Base-by-base conservation (phyloP, 2,113 vertebrate genomes). In the Semnornis frantzii region DNA sequence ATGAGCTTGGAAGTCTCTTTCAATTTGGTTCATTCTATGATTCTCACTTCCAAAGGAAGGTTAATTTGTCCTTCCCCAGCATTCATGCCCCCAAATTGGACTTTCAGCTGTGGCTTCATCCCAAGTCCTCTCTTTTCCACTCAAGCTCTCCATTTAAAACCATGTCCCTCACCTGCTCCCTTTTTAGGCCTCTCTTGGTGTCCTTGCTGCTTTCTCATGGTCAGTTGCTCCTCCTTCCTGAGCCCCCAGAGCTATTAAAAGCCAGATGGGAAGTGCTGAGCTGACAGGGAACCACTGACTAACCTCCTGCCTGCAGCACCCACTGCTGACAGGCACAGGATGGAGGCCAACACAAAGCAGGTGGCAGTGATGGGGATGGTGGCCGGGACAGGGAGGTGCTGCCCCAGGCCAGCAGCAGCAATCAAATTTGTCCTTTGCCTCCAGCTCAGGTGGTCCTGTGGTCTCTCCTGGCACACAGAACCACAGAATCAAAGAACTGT, bases 181-280 rank as follows among this genome's bases (percentile, higher is more conserved):
- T 64, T 85, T 94, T 94, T 81, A 91, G 82, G 64, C 33, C 52
- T 80, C 69, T 73, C 90, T 85, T 83, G 55, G 55, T 83, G 64
- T 83, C 85, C 87, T 94, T 90, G 92, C 87, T 89, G 87, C 85
- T 91, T 27, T 80, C 87, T 94, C 92, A 71, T 82, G 93, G 90
- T 94, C 93, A 93, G 79, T 76, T 91, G 93, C 79, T 95, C 72
- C 76, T 91, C 44, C 71, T 85, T 63, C 57, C 76, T 33, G 57
- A 71, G 87, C 82, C 73, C 73, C 79, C 15, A 8, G 82, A 82
- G 78, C 72, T 94, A 74, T 71, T 90, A 90, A 89, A 87, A 95
- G 64, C 72, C 79, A 64, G 60, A 57, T 77, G 59, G 50, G 55
- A 63, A 30, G 15, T 63, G 64, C 79, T 33, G 64, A 18, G 66